A percentile compares a stretch with the other conserved stretches of the same genome.
phyloP scores from a whole-genome alignment of 2,888 invertebrate species.

The Agrochola circellaris region DNA sequence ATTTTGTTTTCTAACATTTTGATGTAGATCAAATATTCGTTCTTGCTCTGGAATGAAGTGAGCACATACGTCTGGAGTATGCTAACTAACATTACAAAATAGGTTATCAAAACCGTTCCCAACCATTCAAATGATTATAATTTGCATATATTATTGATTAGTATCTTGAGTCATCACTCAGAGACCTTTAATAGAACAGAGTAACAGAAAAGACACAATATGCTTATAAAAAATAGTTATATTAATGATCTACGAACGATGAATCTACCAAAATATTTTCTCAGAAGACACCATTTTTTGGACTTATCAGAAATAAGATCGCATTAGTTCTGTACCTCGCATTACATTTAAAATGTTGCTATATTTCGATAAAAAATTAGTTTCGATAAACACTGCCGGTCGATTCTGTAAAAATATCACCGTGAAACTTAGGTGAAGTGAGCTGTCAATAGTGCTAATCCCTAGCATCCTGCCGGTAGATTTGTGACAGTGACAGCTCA shows the following conservation, averaged over 20 bases:
- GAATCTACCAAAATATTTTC: background rate
- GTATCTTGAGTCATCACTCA: background rate
- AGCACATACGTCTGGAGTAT: background rate
- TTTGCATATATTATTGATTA: background rate
- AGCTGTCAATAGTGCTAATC: too few relatives aligned
- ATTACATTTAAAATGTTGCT: background rate
- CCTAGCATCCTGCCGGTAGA: too few relatives aligned
- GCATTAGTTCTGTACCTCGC: background rate
- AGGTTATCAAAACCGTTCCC: background rate
- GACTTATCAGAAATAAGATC: background rate
- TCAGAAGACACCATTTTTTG: background rate
- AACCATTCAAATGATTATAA: background rate
- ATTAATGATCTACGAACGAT: background rate
- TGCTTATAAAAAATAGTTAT: background rate
- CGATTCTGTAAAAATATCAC: too few relatives aligned
- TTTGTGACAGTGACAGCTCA: too few relatives aligned
- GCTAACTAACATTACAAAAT: background rate
- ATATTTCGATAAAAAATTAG: background rate
- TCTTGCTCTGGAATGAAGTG: background rate
- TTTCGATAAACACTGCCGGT: background rate
- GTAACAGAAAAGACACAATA: background rate
- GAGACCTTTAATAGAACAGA: background rate
- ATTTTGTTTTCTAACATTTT: conserved; percentile 16
- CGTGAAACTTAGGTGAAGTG: too few relatives aligned
- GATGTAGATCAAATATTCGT: background rate